phyloP scores from a whole-genome alignment of 2,888 invertebrate species.

The Atethmia centrago region DNA sequence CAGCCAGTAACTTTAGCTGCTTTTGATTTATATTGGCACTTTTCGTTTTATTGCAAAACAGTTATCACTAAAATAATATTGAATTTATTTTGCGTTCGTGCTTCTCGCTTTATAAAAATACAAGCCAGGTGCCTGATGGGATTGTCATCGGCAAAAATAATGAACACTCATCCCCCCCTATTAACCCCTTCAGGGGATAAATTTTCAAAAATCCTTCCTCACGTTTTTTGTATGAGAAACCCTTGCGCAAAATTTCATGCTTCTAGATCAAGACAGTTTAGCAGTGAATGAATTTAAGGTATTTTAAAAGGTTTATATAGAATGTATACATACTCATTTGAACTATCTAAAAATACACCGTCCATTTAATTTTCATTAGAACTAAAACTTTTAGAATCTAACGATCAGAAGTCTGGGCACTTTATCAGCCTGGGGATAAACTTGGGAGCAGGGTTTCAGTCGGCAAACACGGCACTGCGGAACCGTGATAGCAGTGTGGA shows the following conservation, averaged over 20 bases:
- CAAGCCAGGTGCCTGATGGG: not conserved
- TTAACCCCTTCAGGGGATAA: not conserved
- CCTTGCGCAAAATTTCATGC: not conserved
- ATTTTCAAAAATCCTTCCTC: not conserved
- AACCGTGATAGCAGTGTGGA: conserved; percentile 71
- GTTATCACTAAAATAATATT: not conserved
- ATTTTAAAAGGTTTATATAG: too few species aligned
- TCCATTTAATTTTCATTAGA: conserved; percentile 53
- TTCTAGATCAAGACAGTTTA: not conserved
- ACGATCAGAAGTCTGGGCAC: conserved; percentile 54
- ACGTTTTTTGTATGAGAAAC: not conserved
- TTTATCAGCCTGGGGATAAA: conserved; percentile 67
- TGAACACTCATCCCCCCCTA: not conserved
- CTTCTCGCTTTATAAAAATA: not conserved
- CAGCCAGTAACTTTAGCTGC: not conserved
- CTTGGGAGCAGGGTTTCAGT: conserved; percentile 63
- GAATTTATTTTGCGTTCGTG: not conserved
- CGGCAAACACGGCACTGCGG: conserved; percentile 68
- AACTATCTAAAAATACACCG: conserved; percentile 3
- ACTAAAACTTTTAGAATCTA: conserved; percentile 51
- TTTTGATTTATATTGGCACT: not conserved
- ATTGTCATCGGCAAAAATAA: too few species aligned
- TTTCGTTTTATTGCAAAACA: not conserved
- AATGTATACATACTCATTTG: not conserved
- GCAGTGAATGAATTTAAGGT: not conserved